A percentile compares a stretch with the other conserved stretches of the same genome.
phyloP scores from a whole-genome alignment of 1,140 invertebrate species.

The Bombus superbus region DNA sequence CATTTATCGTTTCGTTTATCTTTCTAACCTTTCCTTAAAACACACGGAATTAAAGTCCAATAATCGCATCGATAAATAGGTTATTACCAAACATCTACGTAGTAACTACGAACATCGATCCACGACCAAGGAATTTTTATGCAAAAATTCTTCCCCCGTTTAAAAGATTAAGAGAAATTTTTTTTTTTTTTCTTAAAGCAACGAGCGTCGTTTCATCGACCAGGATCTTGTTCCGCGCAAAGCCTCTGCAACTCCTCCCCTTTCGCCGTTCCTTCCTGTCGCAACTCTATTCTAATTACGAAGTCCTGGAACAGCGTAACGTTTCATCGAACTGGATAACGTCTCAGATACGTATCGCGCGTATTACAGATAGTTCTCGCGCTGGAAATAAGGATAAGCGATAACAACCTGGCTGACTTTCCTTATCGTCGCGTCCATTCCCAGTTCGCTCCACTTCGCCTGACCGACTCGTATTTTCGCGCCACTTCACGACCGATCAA shows the following conservation, averaged over 20 bases:
- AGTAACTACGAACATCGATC: too few species aligned
- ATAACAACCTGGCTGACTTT: slow-evolving; percentile 35
- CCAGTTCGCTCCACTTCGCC: slow-evolving; percentile 71
- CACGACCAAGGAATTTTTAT: too few species aligned
- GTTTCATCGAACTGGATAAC: slow-evolving; percentile 31
- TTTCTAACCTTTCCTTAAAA: too few species aligned
- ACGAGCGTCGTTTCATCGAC: neutral
- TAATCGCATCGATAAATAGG: too few species aligned
- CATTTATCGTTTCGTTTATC: too few species aligned
- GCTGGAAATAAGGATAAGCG: slow-evolving; percentile 45
- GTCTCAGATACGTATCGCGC: slow-evolving; percentile 33
- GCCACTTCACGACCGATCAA: slow-evolving; percentile 67
- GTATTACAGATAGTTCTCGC: slow-evolving; percentile 36
- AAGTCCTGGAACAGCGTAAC: neutral
- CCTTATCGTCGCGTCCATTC: slow-evolving; percentile 59
- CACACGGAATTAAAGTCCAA: too few species aligned
- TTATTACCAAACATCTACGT: too few species aligned
- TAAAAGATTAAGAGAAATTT: neutral
- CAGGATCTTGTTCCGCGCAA: slow-evolving; percentile 2
- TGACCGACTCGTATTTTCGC: slow-evolving; percentile 71
- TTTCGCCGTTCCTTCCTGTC: neutral
- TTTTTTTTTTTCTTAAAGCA: neutral
- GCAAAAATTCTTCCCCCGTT: neutral
- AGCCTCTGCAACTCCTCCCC: neutral
- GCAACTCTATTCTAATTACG: slow-evolving; percentile 34